Evolutionary conservation across 2,888 invertebrate genomes (phyloP).

Genomic region (Trissolcus brochymenae): DNA sequence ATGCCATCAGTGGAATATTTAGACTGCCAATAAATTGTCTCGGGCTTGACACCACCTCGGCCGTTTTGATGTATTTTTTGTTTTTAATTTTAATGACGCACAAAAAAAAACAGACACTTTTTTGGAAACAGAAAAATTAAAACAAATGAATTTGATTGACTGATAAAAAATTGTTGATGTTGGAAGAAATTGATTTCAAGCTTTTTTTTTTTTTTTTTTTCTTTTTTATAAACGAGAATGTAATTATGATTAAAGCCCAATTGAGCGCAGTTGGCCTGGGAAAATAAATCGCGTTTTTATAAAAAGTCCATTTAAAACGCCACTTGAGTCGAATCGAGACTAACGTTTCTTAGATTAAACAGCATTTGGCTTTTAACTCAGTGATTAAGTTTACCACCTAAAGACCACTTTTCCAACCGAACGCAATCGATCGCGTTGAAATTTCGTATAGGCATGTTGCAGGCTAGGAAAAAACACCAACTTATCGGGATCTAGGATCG

Average conservation of each 20-base stretch:
- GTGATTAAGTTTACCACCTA: slow-evolving; percentile 8
- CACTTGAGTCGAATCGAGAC: slow-evolving; percentile 25
- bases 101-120: too few relatives aligned
- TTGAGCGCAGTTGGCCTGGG: too few relatives aligned
- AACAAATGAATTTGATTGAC: too few relatives aligned
- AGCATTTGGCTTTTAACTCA: slow-evolving; percentile 29
- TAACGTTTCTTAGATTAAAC: slow-evolving; percentile 28
- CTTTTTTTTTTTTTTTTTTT: too few relatives aligned
- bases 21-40: slow-evolving; percentile 5
- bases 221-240: too few relatives aligned
- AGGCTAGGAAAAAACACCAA: background rate
- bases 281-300: background rate
- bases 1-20: slow-evolving; percentile 1
- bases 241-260: too few relatives aligned
- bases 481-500: background rate
- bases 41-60: too few relatives aligned
- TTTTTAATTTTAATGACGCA: too few relatives aligned
- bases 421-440: slow-evolving; percentile 22
- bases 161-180: too few relatives aligned
- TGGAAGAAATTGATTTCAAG: too few relatives aligned
- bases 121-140: too few relatives aligned
- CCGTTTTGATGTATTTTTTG: too few relatives aligned
- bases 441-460: slow-evolving; percentile 3
- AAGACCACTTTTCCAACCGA: slow-evolving; percentile 20
- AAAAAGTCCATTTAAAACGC: slow-evolving; percentile 14